Conservation (phyloP, 2,888 invertebrate species). For the Ceramica pisi region DNA sequence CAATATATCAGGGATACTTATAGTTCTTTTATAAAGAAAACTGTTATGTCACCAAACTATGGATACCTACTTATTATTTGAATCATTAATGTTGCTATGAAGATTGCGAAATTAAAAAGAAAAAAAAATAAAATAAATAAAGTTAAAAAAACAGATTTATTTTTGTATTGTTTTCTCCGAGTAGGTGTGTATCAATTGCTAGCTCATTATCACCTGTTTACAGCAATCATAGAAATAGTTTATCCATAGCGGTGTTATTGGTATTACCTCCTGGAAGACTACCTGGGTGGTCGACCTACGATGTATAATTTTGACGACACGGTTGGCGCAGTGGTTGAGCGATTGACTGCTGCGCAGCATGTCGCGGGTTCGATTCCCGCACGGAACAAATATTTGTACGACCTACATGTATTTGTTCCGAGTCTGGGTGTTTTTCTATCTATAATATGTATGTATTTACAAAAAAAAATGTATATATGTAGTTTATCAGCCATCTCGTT, state of each 20-base stretch:
- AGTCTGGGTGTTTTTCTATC: no score
- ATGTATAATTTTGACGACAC: no score
- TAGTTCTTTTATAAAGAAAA: slow-evolving; percentile 65
- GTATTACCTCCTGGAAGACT: not conserved
- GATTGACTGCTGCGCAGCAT: no score
- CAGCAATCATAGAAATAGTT: no score
- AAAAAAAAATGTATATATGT: no score
- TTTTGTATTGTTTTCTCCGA: not conserved
- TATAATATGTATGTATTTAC: no score
- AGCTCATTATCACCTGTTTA: not conserved
- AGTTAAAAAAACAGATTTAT: not conserved
- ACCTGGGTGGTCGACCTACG: slow-evolving; percentile 5
- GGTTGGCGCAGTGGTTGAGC: no score
- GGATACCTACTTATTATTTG: slow-evolving; percentile 60
- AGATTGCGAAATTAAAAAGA: not conserved
- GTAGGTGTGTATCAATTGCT: not conserved
- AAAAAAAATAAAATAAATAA: no score
- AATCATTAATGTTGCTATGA: slow-evolving; percentile 21
- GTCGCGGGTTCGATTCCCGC: no score
- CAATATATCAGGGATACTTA: slow-evolving; percentile 53
- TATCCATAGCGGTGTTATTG: not conserved
- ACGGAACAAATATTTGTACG: no score
- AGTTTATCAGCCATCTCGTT: no score
- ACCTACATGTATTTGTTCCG: no score
- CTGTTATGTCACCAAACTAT: slow-evolving; percentile 68